Evolutionary conservation across 2,888 invertebrate species (phyloP), one percentile per base, ranked within the genome.

Genomic region (Xylophagus ater): DNA sequence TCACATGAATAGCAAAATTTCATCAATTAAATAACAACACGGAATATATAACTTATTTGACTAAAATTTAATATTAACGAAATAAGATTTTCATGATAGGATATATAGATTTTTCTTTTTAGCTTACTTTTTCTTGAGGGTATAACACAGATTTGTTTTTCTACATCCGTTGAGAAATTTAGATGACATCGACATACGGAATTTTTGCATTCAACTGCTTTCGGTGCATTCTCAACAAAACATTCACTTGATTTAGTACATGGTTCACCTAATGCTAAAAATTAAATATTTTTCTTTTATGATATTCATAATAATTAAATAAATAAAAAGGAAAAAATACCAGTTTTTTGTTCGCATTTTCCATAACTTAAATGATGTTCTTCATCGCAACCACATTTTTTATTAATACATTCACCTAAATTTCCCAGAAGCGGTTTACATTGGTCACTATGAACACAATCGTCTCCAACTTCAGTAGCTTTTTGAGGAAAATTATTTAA

Each of bases 101-200:
- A n/a, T n/a, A n/a, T n/a, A n/a, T n/a, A n/a, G n/a, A n/a, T n/a
- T n/a, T n/a, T n/a, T n/a, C n/a, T n/a, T n/a, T n/a, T n/a, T n/a
- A n/a, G 26, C 43, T 40, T 30, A 43, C 43, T 43, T 24, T 34
- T 37, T 33, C 41, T 43, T 32, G 40, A n/a, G n/a, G n/a, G 37
- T 36, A 25, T 37, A 17, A 38, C 34, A 33, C 43, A 43, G 21
- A 43, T 37, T 31, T 40, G 43, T 34, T 37, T 40, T 40, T 40
- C 40, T 18, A 31, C 19, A 26, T 43, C 40, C 8, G 15, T 20
- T 36, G 3, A 18, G 26, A 23, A 15, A 17, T 23, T 28, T 15
- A n/a, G n/a, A n/a, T n/a, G 60, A 49, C 63, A 63, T 43, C 60
- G 59, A 42, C 63, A 63, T 25, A 60, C 53, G 10, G 61, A 59